A percentile compares a stretch with the other conserved stretches of the same genome.
Evolutionary conservation across 2,113 vertebrate species (phyloP).

Genomic region (Tringa solitaria): DNA sequence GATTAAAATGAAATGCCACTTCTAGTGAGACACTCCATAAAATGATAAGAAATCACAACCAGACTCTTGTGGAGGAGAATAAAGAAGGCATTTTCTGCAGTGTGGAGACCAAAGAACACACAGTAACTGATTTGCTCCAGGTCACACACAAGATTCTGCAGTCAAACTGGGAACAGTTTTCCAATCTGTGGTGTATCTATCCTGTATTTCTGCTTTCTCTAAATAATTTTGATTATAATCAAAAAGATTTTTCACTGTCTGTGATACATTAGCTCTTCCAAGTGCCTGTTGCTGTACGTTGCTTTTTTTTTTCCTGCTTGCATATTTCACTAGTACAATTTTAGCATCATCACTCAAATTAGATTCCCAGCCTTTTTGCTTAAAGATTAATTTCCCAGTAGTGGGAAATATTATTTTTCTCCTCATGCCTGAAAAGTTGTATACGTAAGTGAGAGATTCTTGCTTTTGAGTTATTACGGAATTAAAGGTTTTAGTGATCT

Average conservation of each 20-base stretch:
- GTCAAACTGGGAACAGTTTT: not conserved
- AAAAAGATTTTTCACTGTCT: not conserved
- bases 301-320: not conserved
- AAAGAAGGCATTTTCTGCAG: not conserved
- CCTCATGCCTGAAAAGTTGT: not conserved
- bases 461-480: not conserved
- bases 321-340: not conserved
- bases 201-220: not conserved
- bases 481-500: not conserved
- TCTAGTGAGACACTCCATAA: not conserved
- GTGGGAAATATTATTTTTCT: not conserved
- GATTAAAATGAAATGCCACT: not conserved
- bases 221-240: not conserved
- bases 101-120: not conserved
- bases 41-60: not conserved
- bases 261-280: not conserved
- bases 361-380: not conserved
- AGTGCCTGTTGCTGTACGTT: not conserved
- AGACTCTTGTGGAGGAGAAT: not conserved
- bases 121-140: not conserved
- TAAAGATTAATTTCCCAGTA: not conserved
- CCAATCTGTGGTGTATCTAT: not conserved
- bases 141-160: not conserved
- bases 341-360: not conserved
- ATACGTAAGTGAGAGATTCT: not conserved